Evolutionary conservation across 2,113 vertebrate genomes (phyloP), one percentile per base, ranked within the genome.

Genomic region (Vanacampus margaritifer): DNA sequence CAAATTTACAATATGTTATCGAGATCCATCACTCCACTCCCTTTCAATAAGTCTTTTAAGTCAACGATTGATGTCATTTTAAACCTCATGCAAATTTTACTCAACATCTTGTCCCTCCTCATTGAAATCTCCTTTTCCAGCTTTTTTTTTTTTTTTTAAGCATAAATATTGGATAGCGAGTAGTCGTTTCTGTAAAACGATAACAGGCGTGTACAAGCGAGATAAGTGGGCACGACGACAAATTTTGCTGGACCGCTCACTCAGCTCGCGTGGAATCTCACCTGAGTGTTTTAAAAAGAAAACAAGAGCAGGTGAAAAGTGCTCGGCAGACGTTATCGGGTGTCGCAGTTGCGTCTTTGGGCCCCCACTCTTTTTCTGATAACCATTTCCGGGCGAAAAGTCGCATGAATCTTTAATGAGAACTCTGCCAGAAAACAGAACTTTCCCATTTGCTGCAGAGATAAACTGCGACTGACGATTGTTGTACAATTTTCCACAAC

Each of bases 111-210:
- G 54, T 53, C 54, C 21, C 58, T 23, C 24, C 63, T 67, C 70
- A 63, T 74, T 68, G 71, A 76, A 65, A 67, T 74, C 26, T 71
- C 62, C 50, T 61, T 77, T 78, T 71, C 67, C 80, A 73, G 50
- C 68, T 66, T 75, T 83, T 84, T 87, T 76, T 76, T 76, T 76
- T 67, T 82, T 32, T 32, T 67, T 82, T 35, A 35, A 63, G 64
- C 64, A 85, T 87, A 84, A 87, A 88, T 87, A 89, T 81, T 87
- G 71, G 82, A 87, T 71, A 74, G 67, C 45, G 71, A 78, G 77
- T 53, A 75, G 76, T 69, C 54, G 67, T 77, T 81, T 62, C 82
- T 65, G 79, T 79, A 84, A 82, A 80, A 78, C 51, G 71, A 75
- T 80, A 79, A 78, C 76, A 77, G 79, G 83, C 80, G 79, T 83